Percentiles rank a stretch among this genome's conserved stretches.
These are phyloP conservation scores for Pseudochirops cupreus DNA, from an alignment of 2,797 vertebrate species.

Conservation along the genomic window DNA sequence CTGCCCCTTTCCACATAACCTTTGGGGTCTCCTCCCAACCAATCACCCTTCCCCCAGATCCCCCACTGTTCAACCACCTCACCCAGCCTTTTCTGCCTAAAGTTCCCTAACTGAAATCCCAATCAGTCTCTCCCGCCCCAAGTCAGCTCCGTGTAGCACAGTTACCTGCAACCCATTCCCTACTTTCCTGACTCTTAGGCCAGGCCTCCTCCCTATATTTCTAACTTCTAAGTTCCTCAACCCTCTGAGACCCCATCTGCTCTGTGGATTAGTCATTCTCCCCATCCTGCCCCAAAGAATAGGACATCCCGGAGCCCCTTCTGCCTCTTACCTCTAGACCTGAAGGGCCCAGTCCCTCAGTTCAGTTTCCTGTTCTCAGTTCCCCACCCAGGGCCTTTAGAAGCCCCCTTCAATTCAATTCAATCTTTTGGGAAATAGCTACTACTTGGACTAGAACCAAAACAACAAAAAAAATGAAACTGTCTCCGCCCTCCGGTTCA, in stretches of 20 bases:
- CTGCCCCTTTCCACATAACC: neutral
- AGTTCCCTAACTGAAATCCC: neutral
- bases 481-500: neutral
- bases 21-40: neutral
- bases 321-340: neutral
- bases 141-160: neutral
- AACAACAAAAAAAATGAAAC: neutral
- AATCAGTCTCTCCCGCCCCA: neutral
- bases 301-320: neutral
- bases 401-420: neutral
- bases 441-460: neutral
- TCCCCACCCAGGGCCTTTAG: neutral
- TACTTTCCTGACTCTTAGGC: neutral
- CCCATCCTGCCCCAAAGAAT: neutral
- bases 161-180: neutral
- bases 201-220: neutral
- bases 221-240: neutral
- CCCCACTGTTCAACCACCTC: neutral
- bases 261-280: neutral
- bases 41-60: neutral
- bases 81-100: neutral
- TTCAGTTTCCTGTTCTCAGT: neutral
- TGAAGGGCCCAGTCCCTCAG: neutral
- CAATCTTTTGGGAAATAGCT: neutral
- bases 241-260: neutral